Evolutionary conservation across 1,140 invertebrate genomes (phyloP), one percentile per base, ranked within the genome.

Genomic region (Apis dorsata): DNA sequence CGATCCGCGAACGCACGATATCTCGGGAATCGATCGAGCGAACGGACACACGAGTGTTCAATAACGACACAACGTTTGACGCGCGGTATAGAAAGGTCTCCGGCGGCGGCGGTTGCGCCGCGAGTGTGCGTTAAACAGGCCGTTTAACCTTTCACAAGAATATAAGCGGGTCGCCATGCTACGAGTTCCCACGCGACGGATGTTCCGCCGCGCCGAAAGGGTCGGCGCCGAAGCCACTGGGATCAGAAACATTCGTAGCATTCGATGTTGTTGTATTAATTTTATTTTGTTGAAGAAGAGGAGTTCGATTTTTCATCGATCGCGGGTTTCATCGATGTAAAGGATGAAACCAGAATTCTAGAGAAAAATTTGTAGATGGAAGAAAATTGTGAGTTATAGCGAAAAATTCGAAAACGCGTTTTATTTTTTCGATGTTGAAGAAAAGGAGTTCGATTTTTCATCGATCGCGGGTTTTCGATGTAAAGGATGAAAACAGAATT

Each of bases 131-230:
- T 89, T 90, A 90, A 90, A 90, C 85, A 90, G 88, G 84, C 86
- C 88, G 88, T 89, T 90, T 90, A 90, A 90, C 89, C 89, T 90
- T 90, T 90, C 83, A 88, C 81, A 85, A 81, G 81, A 57, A 79
- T 85, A 86, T 83, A 89, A 89, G 81, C 88, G 78, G 88, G 88
- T 89, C 88, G 87, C 88, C 88, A 89, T 86, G 76, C 87, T 88
- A 77, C 77, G 53, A 49, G 87, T 90, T 90, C 89, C 89, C 89
- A 90, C 87, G 88, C 88, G 82, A 84, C 80, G 83, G 86, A 88
- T 88, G 83, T 88, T 88, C 86, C 86, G 86, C 74, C 66, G 78
- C 55, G 75, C 68, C 55, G 79, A 28, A 57, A 71, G 57, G 68
- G 53, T 34, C 62, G 51, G 51, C 24, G 15, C 53, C 21, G 44